phyloP scores from a whole-genome alignment of 2,888 invertebrate genomes.

The Agonopterix alstromeriana region DNA sequence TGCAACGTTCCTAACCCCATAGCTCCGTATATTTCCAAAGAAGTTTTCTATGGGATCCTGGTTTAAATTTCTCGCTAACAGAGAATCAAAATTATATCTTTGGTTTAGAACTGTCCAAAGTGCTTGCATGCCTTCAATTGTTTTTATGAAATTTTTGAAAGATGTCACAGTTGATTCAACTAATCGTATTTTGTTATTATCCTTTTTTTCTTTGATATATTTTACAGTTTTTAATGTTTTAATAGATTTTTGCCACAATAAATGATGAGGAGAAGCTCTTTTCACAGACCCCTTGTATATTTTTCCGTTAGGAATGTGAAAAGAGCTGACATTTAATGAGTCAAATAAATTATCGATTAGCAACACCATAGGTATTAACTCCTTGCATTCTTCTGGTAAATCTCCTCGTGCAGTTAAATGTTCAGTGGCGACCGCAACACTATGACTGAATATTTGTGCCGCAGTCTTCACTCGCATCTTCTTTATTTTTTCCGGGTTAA shows the following conservation, averaged over 20 bases:
- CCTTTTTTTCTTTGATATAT: no score
- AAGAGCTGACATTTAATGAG: no score
- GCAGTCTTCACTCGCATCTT: conserved; percentile 24
- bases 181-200: conserved; percentile 10
- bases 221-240: no score
- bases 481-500: conserved; percentile 18
- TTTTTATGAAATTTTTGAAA: conserved; percentile 22
- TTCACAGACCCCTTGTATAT: no score
- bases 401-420: conserved; percentile 12
- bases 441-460: conserved; percentile 24
- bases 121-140: conserved; percentile 13
- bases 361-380: no score
- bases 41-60: no score
- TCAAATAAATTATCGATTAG: no score
- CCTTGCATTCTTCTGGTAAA: conserved; percentile 10
- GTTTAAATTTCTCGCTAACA: conserved; percentile 1
- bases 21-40: neutral
- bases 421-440: conserved; percentile 19
- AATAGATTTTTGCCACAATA: no score
- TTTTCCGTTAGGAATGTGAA: no score
- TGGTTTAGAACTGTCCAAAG: neutral
- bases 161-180: conserved; percentile 19
- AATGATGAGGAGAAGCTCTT: no score
- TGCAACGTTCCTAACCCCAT: conserved; percentile 5
- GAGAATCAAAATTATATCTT: neutral